A percentile compares a stretch with the other conserved stretches of the same genome.
These are phyloP conservation scores for Cheilosia scutellata DNA, from an alignment of 2,888 invertebrate species.

Conservation along the genomic window DNA sequence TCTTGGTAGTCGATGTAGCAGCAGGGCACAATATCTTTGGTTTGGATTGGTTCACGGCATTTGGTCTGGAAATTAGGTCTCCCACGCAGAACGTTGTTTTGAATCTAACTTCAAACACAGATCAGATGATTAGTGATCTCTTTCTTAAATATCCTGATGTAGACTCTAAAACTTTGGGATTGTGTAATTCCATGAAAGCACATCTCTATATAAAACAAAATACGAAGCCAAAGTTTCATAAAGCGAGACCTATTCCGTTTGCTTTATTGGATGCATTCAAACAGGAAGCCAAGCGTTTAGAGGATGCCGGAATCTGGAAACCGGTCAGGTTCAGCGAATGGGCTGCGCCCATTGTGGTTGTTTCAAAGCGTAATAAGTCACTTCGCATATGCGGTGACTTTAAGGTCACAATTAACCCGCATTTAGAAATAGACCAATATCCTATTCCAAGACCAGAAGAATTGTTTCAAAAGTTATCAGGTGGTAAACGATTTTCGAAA, in stretches of 20 bases:
- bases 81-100: slow-evolving; percentile 1
- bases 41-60: slow-evolving; percentile 23
- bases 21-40: slow-evolving; percentile 25
- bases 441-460: slow-evolving; percentile 71
- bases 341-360: slow-evolving; percentile 80
- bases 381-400: slow-evolving; percentile 77
- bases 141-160: slow-evolving; percentile 16
- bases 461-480: slow-evolving; percentile 68
- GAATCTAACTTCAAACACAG: slow-evolving; percentile 2
- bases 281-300: slow-evolving; percentile 72
- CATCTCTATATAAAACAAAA: slow-evolving; percentile 72
- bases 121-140: not conserved
- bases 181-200: slow-evolving; percentile 35
- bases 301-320: slow-evolving; percentile 62
- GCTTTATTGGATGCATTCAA: slow-evolving; percentile 67
- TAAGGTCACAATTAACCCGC: slow-evolving; percentile 77
- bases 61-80: slow-evolving; percentile 23
- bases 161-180: slow-evolving; percentile 4
- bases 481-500: slow-evolving; percentile 67
- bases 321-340: slow-evolving; percentile 78
- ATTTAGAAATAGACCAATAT: slow-evolving; percentile 74
- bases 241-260: slow-evolving; percentile 76
- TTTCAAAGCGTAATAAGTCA: slow-evolving; percentile 77
- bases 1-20: slow-evolving; percentile 3
- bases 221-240: slow-evolving; percentile 71